phyloP scores from a whole-genome alignment of 2,888 invertebrate species.

The Sinodicranocentrus sp. region DNA sequence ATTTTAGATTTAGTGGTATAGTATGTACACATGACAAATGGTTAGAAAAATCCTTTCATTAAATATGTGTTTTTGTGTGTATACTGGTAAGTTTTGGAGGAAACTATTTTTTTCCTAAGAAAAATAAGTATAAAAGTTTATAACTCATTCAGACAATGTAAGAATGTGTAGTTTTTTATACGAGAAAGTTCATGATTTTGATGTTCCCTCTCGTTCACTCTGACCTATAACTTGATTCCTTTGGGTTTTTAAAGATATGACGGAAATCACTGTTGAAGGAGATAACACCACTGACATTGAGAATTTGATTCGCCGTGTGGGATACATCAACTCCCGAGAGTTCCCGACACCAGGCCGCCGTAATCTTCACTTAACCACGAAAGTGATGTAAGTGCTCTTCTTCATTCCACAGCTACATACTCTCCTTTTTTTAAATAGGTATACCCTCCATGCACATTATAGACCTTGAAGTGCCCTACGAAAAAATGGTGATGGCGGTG shows the following conservation, averaged over 20 bases:
- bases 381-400: conserved; percentile 83
- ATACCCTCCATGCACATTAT: conserved; percentile 14
- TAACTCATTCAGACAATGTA: no score
- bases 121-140: conserved; percentile 84
- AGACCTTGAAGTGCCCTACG: conserved; percentile 60
- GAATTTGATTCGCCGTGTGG: conserved; percentile 88
- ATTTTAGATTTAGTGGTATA: conserved; percentile 95
- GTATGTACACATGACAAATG: conserved; percentile 88
- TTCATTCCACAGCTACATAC: no score
- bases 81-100: conserved; percentile 97
- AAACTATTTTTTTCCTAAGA: no score
- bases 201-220: neutral
- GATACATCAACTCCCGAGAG: conserved; percentile 92
- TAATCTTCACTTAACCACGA: conserved; percentile 89
- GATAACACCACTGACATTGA: conserved; percentile 94
- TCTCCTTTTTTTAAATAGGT: conserved; percentile 4
- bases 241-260: conserved; percentile 82
- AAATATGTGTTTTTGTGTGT: no score
- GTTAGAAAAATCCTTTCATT: conserved; percentile 93
- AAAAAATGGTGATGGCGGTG: conserved; percentile 50
- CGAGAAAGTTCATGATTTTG: neutral
- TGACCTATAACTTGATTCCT: neutral
- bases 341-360: conserved; percentile 96
- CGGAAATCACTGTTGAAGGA: conserved; percentile 94
- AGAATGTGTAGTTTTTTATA: neutral